Evolutionary conservation across 2,888 invertebrate species (phyloP).

Genomic region (Enchytraeus crypticus): DNA sequence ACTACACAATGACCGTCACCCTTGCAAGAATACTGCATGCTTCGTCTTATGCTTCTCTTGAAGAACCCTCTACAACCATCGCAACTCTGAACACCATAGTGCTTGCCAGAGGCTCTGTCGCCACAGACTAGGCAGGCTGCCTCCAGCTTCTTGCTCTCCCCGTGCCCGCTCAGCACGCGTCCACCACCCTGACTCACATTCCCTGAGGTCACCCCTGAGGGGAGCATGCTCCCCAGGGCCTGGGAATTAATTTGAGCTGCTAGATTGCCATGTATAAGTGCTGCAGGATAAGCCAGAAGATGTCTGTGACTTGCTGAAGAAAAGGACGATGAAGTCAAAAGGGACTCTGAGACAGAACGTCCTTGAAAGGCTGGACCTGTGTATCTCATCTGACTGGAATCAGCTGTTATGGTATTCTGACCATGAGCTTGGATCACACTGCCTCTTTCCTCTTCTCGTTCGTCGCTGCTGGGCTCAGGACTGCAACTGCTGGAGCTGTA

Average conservation of each 20-base stretch:
- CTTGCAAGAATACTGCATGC: slow-evolving; percentile 83
- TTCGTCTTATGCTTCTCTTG: slow-evolving; percentile 78
- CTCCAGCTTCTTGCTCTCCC: slow-evolving; percentile 39
- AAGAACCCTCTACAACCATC: slow-evolving; percentile 73
- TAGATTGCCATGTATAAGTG: no score
- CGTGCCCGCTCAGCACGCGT: no score
- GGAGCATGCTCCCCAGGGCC: no score
- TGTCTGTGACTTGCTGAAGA: no score
- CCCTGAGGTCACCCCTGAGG: no score
- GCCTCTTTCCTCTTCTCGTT: not conserved
- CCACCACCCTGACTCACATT: no score
- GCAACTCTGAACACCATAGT: slow-evolving; percentile 53
- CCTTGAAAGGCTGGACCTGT: no score
- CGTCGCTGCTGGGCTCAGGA: not conserved
- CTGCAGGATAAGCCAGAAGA: no score
- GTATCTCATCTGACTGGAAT: no score
- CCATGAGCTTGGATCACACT: not conserved
- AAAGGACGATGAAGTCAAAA: no score
- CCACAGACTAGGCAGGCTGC: slow-evolving; percentile 52
- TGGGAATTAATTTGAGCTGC: no score
- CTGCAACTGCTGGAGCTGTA: slow-evolving; percentile 4
- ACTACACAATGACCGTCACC: slow-evolving; percentile 78
- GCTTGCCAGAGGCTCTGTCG: slow-evolving; percentile 52
- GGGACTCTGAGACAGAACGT: no score
- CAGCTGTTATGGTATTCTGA: not conserved